Evolutionary conservation across 2,797 vertebrate genomes (phyloP).

Genomic region (Carapus acus): DNA sequence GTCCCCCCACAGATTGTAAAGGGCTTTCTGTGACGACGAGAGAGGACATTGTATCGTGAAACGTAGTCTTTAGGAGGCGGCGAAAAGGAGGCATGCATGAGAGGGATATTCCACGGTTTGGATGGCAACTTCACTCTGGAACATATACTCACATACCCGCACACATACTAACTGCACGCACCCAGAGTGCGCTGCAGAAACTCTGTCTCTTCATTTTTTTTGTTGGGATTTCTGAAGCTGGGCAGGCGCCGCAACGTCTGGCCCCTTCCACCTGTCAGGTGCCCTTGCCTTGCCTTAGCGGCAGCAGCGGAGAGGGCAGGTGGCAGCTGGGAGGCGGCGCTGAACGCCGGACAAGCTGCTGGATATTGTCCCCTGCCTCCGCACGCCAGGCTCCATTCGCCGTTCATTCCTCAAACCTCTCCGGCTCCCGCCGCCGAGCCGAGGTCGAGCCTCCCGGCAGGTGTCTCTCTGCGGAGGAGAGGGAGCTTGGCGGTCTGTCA

Average conservation of each 20-base stretch:
- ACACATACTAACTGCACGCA: constrained; percentile 30
- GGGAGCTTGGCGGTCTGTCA: constrained; percentile 33
- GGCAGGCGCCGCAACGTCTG: constrained; percentile 52
- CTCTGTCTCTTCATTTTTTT: constrained; percentile 32
- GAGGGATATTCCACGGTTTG: too few species aligned
- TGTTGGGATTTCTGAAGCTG: constrained; percentile 56
- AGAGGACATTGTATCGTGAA: too few species aligned
- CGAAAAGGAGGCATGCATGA: too few species aligned
- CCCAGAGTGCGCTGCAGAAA: constrained; percentile 40
- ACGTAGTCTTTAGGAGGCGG: too few species aligned
- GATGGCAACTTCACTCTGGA: background rate
- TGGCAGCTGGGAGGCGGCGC: constrained; percentile 5
- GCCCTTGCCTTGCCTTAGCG: constrained; percentile 59
- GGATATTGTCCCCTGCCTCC: constrained; percentile 54
- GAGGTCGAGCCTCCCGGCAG: too few species aligned
- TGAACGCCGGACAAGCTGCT: constrained; percentile 49
- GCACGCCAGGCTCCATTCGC: constrained; percentile 59
- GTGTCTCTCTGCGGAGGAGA: constrained; percentile 55
- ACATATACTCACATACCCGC: constrained; percentile 16
- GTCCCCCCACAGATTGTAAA: too few species aligned
- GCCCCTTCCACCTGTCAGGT: constrained; percentile 71
- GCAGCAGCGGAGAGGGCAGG: constrained; percentile 29
- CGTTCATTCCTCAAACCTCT: constrained; percentile 63
- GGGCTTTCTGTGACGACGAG: too few species aligned
- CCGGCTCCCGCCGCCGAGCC: too few species aligned